Conservation (phyloP, 1,140 invertebrate genomes). For the Mactra quadrangularis region DNA sequence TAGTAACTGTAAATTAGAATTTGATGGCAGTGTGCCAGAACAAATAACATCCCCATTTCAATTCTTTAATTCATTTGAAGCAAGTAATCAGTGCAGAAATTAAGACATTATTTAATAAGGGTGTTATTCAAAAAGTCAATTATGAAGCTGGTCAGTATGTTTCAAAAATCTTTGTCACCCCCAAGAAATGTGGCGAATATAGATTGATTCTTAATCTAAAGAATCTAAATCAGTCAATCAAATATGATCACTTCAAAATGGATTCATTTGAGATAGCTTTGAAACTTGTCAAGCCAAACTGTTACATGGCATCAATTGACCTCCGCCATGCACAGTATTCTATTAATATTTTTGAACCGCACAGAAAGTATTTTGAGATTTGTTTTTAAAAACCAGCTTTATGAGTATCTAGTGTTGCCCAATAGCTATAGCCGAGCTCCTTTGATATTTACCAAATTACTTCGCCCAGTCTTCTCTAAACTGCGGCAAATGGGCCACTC, state of each 20-base stretch:
- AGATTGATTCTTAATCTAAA: conserved; percentile 57
- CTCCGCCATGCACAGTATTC: conserved; percentile 63
- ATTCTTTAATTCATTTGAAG: background rate
- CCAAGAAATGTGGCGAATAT: conserved; percentile 47
- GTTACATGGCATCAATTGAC: conserved; percentile 61
- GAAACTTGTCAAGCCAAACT: conserved; percentile 1
- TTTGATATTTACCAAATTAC: conserved; percentile 24
- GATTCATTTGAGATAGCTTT: conserved; percentile 34
- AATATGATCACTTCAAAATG: conserved; percentile 43
- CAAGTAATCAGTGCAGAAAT: conserved; percentile 4
- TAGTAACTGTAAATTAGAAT: conserved; percentile 15
- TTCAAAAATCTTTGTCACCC: conserved; percentile 16
- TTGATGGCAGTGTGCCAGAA: background rate
- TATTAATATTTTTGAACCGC: background rate
- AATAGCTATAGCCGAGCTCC: conserved; percentile 20
- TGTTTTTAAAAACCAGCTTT: background rate
- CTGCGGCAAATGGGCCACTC: conserved; percentile 26
- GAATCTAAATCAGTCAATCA: no score
- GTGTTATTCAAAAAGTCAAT: conserved; percentile 12
- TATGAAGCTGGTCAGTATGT: conserved; percentile 16
- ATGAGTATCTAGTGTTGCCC: conserved; percentile 1
- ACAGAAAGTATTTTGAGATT: conserved; percentile 32
- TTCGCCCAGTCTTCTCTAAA: conserved; percentile 53
- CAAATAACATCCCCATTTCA: background rate
- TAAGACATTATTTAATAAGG: conserved; percentile 2